Evolutionary conservation across 2,888 invertebrate species (phyloP).

Genomic region (Agriopis leucophaearia): DNA sequence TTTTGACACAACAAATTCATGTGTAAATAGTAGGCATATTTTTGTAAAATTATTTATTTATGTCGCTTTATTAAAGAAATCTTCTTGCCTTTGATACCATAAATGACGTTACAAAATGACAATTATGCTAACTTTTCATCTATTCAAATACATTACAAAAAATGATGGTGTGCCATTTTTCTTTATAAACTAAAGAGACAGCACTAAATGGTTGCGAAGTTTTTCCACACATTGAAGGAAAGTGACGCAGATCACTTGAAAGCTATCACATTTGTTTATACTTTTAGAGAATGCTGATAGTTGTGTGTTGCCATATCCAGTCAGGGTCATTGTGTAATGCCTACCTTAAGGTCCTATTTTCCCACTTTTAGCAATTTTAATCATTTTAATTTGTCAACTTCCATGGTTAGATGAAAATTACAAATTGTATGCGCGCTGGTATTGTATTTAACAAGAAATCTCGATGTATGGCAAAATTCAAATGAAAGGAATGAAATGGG

Average conservation of each 20-base stretch:
- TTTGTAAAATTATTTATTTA: conserved; percentile 50
- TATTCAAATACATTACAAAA: not conserved
- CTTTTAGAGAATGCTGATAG: too few species aligned
- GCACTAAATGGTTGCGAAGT: not conserved
- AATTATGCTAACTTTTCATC: not conserved
- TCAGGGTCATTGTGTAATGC: too few species aligned
- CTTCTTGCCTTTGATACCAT: conserved; percentile 40
- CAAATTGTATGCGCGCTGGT: too few species aligned
- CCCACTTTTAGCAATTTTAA: too few species aligned
- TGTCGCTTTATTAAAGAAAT: conserved; percentile 35
- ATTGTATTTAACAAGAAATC: too few species aligned
- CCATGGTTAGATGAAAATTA: too few species aligned
- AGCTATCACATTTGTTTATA: too few species aligned
- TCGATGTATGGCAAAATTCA: too few species aligned
- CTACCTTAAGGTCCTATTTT: too few species aligned
- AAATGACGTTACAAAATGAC: conserved; percentile 13
- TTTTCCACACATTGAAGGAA: not conserved
- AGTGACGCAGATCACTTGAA: not conserved
- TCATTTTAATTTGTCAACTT: too few species aligned
- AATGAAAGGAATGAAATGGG: too few species aligned
- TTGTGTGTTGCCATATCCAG: too few species aligned
- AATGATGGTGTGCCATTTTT: not conserved
- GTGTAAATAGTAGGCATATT: conserved; percentile 53
- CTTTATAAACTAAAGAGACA: not conserved
- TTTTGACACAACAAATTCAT: conserved; percentile 51